These are phyloP conservation scores for Psittacula echo DNA, from an alignment of 2,797 vertebrate species.

Conservation along the genomic window DNA sequence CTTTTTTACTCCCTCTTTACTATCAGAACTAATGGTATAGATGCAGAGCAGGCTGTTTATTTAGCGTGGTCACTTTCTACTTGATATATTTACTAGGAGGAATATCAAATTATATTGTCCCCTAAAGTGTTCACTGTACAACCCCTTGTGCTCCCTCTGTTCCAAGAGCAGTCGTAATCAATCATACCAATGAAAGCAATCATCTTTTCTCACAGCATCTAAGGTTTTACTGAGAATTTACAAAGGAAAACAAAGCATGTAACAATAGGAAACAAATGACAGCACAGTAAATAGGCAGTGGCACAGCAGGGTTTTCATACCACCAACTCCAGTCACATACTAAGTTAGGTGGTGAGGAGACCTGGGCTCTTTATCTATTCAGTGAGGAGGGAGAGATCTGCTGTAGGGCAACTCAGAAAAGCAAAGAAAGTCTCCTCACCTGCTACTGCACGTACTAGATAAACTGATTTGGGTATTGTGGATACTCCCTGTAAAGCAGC, in stretches of 20 bases:
- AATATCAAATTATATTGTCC: constrained; percentile 27
- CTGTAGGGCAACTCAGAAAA: background rate
- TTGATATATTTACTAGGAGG: constrained; percentile 29
- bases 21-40: background rate
- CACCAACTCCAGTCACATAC: background rate
- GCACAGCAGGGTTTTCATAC: background rate
- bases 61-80: constrained; percentile 2
- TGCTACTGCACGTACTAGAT: background rate
- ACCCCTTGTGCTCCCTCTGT: background rate
- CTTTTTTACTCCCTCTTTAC: background rate
- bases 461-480: background rate
- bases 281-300: background rate
- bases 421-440: background rate
- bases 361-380: background rate
- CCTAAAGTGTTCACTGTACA: background rate
- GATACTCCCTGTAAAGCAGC: background rate
- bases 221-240: background rate
- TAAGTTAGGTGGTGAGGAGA: background rate
- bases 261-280: background rate
- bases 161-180: background rate
- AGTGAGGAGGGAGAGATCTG: background rate
- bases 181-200: background rate
- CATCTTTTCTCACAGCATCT: background rate
- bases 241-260: background rate
- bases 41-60: background rate